Base-by-base conservation (phyloP, 2,797 vertebrate genomes). In the Anguilla marmorata region DNA sequence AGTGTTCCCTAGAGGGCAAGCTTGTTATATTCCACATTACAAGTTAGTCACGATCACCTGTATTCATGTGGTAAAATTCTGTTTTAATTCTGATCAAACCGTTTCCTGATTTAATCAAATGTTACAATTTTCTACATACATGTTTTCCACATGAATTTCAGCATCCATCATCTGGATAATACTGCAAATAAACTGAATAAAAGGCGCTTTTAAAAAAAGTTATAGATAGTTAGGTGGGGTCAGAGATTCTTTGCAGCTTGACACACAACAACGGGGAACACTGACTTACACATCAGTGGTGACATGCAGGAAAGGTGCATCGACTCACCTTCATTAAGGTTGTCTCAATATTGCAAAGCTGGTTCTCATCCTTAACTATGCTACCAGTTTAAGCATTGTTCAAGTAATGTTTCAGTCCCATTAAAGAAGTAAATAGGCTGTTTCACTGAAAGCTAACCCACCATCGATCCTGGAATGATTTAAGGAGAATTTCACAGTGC, bases 11-110 rank as follows among this genome's bases (percentile, higher is more conserved):
- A 74, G 41, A 89, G 87, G 89, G 87, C 24, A 52, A 50, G 58
- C 24, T 86, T 69, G 89, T 58, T 52, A 87, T 90, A 74, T 88
- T 90, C 45, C 45, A 89, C 82, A 89, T 82, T 86, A 87, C 21
- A 6, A 12, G 30, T 74, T 33, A 41, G 37, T 21, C 37, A 45
- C 30, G 19, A 74, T 11, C 72, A 3, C 72, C 33, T 74, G 30
- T 33, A 74, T 37, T 30, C 72, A 74, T 5, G 14, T 16, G 27
- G 27, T 37, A 11, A 74, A 74, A 74, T 74, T 74, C 9, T 5
- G 14, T 37, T 74, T 30, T 14, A 74, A 33, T 74, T 74, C n/a
- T 1, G 63, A n/a, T n/a, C 63, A 24, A 66, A 6, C 14, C 41
- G 74, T 27, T 45, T 48, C 19, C 37, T 33, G 72, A 74, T n/a